Evolutionary conservation across 2,797 vertebrate genomes (phyloP).

Genomic region (Acipenser ruthenus): DNA sequence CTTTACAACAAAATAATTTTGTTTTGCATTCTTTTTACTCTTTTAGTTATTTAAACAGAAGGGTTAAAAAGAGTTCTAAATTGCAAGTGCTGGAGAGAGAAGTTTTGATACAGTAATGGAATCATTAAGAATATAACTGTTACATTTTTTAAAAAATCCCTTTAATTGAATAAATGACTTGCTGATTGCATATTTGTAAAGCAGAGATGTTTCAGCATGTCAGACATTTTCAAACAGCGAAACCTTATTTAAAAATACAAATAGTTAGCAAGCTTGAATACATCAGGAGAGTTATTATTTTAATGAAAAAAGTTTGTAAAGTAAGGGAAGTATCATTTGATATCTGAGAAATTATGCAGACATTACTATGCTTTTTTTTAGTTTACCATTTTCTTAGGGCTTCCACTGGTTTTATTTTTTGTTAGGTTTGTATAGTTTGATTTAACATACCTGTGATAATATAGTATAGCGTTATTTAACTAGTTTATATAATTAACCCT

Average conservation of each 20-base stretch:
- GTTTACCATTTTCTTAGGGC: constrained; percentile 52
- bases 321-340: constrained; percentile 34
- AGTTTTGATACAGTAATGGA: constrained; percentile 1
- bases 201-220: constrained; percentile 27
- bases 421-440: constrained; percentile 61
- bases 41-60: neutral
- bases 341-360: constrained; percentile 48
- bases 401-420: constrained; percentile 50
- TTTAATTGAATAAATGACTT: neutral
- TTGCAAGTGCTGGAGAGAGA: neutral
- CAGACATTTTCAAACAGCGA: constrained; percentile 41
- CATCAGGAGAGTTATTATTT: constrained; percentile 27
- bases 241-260: constrained; percentile 27
- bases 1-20: constrained; percentile 1
- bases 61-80: neutral
- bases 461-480: constrained; percentile 49
- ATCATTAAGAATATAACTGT: neutral
- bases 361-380: constrained; percentile 58
- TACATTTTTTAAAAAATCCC: neutral
- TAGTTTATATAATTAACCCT: constrained; percentile 64
- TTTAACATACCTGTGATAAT: constrained; percentile 44
- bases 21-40: neutral
- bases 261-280: constrained; percentile 30
- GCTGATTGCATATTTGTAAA: neutral
- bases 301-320: constrained; percentile 33